Evolutionary conservation across 2,888 invertebrate species (phyloP), one percentile per base, ranked within the genome.

Genomic region (Drosophila algonquin): DNA sequence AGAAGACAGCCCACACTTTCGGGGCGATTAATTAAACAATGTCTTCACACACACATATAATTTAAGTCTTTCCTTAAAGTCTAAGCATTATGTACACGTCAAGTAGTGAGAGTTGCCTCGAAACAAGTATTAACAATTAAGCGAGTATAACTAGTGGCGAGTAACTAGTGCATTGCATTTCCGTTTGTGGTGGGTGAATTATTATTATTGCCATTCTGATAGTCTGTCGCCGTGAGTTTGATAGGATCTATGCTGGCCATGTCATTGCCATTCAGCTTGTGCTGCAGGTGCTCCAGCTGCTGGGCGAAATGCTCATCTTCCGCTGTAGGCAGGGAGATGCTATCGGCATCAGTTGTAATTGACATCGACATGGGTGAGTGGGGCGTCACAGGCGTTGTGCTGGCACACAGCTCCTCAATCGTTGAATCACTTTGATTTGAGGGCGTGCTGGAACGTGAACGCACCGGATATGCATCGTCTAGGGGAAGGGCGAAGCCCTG

Each of bases 401-500:
- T 73, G 55, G 72, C 64, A 76, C 80, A 76, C 56, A 88, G 57
- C 58, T 88, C 81, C 64, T 84, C 62, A 69, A 85, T 80, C 5
- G 88, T 89, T 6, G 90, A 78, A 69, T 89, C 88, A 58, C 90
- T 81, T 6, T 77, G 81, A 40, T 62, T 82, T 2, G 84, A 77
- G 0, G 85, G 80, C 16, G 85, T 77, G 21, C 68, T 78, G 16
- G 86, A 89, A 6, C 90, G 83, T 3, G 89, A 87, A 6, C 81
- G 73, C 52, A 89, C 78, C 1, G 85, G 81, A 40, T 81, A 86
- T 0, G 76, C 46, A 62, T 89, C 89, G 55, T 91, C 90, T 40
- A 89, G 76, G 2, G 90, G 89, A 56, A 89, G 50, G 2, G 92
- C 92, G 64, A 89, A 90, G 7, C 92, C 91, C 52, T 92, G 88